Conservation (phyloP, 2,888 invertebrate genomes). For the Caenorhabditis sp. region DNA sequence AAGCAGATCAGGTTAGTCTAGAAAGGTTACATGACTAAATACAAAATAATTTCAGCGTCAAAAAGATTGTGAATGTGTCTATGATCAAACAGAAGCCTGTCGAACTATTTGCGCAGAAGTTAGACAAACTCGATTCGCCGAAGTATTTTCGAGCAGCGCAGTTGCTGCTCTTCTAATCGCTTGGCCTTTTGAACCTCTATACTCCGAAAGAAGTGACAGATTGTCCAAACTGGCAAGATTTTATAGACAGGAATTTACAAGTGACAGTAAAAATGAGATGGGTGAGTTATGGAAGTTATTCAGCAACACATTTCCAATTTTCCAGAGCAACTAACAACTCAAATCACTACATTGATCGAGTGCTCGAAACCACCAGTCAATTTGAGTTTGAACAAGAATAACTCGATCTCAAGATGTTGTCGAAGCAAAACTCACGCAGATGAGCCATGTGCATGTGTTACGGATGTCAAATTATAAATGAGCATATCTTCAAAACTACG, state of each 20-base stretch:
- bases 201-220: constrained; percentile 36
- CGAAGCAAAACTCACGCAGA: constrained; percentile 20
- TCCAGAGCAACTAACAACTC: constrained; percentile 43
- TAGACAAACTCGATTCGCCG: constrained; percentile 38
- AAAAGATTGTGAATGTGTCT: not conserved
- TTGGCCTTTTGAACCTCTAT: constrained; percentile 49
- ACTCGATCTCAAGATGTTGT: constrained; percentile 11
- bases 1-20: constrained; percentile 22
- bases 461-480: constrained; percentile 23
- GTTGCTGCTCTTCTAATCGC: constrained; percentile 56
- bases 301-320: constrained; percentile 15
- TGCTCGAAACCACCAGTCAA: constrained; percentile 42
- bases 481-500: not conserved
- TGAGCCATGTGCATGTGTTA: constrained; percentile 22
- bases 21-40: not conserved
- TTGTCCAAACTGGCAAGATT: constrained; percentile 28
- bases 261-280: constrained; percentile 55
- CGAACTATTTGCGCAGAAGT: constrained; percentile 44
- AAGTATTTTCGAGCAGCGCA: constrained; percentile 42
- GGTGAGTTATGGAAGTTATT: constrained; percentile 10
- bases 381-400: constrained; percentile 25
- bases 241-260: constrained; percentile 38
- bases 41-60: not conserved
- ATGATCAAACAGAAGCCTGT: constrained; percentile 34
- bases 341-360: constrained; percentile 39